Evolutionary conservation across 1,140 invertebrate genomes (phyloP).

Genomic region (Tenebrio molitor): DNA sequence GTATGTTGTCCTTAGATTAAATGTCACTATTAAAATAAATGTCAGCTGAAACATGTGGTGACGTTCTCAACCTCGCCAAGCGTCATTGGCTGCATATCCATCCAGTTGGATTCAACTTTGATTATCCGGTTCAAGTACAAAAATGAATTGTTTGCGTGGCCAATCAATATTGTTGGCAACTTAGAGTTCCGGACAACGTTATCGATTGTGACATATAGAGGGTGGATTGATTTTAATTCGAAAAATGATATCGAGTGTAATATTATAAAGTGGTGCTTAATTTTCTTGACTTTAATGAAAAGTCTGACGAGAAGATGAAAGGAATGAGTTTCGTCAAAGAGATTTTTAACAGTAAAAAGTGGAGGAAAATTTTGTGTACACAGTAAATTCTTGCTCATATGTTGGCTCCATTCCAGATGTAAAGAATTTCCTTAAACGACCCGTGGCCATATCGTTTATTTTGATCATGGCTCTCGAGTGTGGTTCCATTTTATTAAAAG

Average conservation of each 20-base stretch:
- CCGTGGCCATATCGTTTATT: conserved; percentile 18
- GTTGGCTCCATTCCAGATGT: conserved; percentile 32
- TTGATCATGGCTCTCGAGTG: conserved; percentile 26
- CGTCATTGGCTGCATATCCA: no score
- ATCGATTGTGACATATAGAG: no score
- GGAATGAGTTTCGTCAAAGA: not conserved
- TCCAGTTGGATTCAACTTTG: no score
- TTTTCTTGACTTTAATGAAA: not conserved
- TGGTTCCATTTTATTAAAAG: conserved; percentile 34
- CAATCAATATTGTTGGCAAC: not conserved
- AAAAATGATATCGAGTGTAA: no score
- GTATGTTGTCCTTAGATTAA: no score
- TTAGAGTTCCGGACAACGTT: no score
- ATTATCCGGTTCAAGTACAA: no score
- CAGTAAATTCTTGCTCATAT: conserved; percentile 18
- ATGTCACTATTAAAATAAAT: no score
- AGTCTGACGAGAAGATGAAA: not conserved
- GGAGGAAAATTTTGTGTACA: conserved; percentile 19
- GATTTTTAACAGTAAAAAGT: not conserved
- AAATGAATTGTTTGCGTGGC: no score
- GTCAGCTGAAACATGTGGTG: no score
- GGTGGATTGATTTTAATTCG: no score
- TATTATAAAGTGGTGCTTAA: not conserved
- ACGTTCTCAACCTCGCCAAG: no score
- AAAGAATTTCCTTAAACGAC: conserved; percentile 14